Base-by-base conservation (phyloP, 2,888 invertebrate genomes). In the Callyntrura sp. region DNA sequence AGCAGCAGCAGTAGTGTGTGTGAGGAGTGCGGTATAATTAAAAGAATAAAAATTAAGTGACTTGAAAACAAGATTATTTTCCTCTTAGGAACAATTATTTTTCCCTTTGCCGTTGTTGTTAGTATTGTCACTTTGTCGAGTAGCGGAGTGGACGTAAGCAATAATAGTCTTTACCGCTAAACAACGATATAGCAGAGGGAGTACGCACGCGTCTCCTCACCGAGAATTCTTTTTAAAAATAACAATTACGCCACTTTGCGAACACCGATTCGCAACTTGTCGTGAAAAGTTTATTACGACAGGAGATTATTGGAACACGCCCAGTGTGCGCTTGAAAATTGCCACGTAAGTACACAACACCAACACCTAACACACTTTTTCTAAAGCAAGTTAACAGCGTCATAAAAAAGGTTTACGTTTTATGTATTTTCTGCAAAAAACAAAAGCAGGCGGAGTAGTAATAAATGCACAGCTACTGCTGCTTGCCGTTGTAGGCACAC, bases 201-300 rank as follows among this genome's bases (percentile, higher is more conserved):
- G 8, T 57, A 57, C 57, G 14, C 57, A 6, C n/a, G 4, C 57
- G 28, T 35, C 25, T 68, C 68, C 28, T 68, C 35, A 14, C 68
- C 68, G 68, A 68, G 68, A 68, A 68, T 35, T 35, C 1, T 68
- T n/a, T n/a, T n/a, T n/a, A n/a, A n/a, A n/a, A 60, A 60, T 60
- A 55, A 25, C 25, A n/a, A 62, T n/a, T n/a, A 11, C 62, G 25
- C 6, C 57, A 23, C 62, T 28, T 60, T 57, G 79, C 11, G 48
- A 82, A 65, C 82, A 65, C 23, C 65, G 25, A 48, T 82, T 82
- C 48, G 35, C 62, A 82, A 65, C 62, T 82, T 82, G 82, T 82
- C 82, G 62, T 82, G 82, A 82, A 76, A 45, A 82, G 35, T 79
- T 79, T 65, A 82, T 82, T 82, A 82, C 82, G 43, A 65, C 82